phyloP scores from a whole-genome alignment of 2,888 invertebrate genomes.

The Phaonia tiefii region DNA sequence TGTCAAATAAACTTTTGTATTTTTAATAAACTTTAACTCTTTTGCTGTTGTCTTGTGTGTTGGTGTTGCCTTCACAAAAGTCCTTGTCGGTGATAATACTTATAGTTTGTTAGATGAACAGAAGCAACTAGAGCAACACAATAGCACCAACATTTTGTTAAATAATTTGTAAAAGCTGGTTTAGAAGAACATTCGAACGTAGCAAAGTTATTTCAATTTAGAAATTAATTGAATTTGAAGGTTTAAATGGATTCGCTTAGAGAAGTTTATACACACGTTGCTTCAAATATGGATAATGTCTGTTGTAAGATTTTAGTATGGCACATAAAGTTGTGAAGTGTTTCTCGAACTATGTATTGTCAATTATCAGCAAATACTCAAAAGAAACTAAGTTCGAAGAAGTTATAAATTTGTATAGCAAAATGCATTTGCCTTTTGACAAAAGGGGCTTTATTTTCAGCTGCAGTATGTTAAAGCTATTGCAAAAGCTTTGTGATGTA shows the following conservation, averaged over 20 bases:
- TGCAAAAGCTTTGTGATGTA: no score
- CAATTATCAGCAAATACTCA: no score
- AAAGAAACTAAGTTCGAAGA: no score
- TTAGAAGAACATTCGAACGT: neutral
- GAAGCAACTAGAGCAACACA: neutral
- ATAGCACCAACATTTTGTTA: neutral
- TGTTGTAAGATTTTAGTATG: neutral
- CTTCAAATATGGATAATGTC: neutral
- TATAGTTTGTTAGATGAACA: conserved; percentile 7
- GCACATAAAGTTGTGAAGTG: neutral
- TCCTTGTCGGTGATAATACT: conserved; percentile 6
- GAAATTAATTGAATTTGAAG: conserved; percentile 37
- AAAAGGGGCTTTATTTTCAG: no score
- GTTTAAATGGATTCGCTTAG: conserved; percentile 26
- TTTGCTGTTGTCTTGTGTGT: neutral
- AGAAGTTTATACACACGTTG: conserved; percentile 7
- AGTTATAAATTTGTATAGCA: no score
- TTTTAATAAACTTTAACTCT: conserved; percentile 31
- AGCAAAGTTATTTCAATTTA: conserved; percentile 1
- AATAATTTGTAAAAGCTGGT: neutral
- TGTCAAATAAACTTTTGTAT: conserved; percentile 56
- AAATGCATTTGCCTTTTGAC: no score
- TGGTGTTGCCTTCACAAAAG: neutral
- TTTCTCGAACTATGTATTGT: neutral
- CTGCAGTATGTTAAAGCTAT: no score